These are phyloP conservation scores for Plutomurus gul DNA, from an alignment of 1,140 invertebrate species.

Conservation along the genomic window DNA sequence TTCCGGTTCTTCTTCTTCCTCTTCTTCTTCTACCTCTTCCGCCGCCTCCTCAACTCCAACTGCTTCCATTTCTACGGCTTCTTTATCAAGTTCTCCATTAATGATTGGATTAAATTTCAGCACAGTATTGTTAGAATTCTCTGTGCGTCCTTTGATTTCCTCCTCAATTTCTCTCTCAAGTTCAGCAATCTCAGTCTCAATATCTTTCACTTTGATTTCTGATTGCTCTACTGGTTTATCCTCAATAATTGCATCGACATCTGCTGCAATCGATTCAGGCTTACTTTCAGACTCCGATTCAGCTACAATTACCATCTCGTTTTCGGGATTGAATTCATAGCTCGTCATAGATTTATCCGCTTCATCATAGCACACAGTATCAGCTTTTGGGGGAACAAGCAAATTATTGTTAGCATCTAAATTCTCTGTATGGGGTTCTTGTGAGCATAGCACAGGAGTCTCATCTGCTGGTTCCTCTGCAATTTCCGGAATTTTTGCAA, in stretches of 20 bases:
- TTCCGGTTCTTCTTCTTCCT: not conserved
- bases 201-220: not conserved
- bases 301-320: not conserved
- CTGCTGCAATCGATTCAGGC: not conserved
- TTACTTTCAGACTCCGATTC: not conserved
- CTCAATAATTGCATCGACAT: not conserved
- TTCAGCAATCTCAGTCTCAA: not conserved
- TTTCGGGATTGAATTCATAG: constrained; percentile 10
- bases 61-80: not conserved
- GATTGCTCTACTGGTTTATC: not conserved
- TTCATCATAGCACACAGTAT: not conserved
- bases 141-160: constrained; percentile 1
- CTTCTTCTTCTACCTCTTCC: too few relatives aligned
- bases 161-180: constrained; percentile 5
- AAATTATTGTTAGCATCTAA: constrained; percentile 1
- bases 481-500: too few relatives aligned
- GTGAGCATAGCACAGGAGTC: too few relatives aligned
- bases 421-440: too few relatives aligned
- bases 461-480: too few relatives aligned
- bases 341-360: constrained; percentile 7
- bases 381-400: not conserved
- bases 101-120: constrained; percentile 23
- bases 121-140: not conserved
- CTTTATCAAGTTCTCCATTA: not conserved
- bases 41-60: not conserved